phyloP scores from a whole-genome alignment of 2,113 vertebrate genomes.

The Elephas maximus region DNA sequence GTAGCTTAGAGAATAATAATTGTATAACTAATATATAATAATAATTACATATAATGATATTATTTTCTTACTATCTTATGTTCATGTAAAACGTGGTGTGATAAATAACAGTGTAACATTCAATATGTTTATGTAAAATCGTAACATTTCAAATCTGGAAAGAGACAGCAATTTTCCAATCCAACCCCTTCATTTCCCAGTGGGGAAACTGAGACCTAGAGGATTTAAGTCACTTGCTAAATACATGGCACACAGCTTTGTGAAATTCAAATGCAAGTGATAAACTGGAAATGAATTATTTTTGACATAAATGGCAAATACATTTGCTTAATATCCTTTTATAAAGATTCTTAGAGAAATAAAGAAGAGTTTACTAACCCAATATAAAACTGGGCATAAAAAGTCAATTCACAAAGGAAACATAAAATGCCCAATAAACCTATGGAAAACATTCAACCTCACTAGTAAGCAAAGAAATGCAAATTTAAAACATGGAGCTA shows the following conservation, averaged over 20 bases:
- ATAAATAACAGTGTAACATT: background rate
- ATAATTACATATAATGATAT: too few relatives aligned
- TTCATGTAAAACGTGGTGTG: background rate
- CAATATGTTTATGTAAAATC: background rate
- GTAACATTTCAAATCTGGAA: slow-evolving; percentile 38
- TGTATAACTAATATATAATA: background rate
- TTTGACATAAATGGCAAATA: background rate
- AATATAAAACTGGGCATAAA: background rate
- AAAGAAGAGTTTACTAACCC: background rate
- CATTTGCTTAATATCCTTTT: background rate
- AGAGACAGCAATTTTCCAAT: slow-evolving; percentile 20
- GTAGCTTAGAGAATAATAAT: background rate
- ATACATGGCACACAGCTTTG: background rate
- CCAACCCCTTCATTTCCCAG: background rate
- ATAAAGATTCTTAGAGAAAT: background rate
- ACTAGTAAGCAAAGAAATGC: background rate
- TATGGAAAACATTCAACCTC: background rate
- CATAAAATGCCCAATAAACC: background rate
- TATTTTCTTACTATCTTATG: background rate
- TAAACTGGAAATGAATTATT: background rate
- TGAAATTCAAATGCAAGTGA: slow-evolving; percentile 8
- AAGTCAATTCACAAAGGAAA: background rate
- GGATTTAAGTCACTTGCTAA: background rate
- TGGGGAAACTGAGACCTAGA: background rate
- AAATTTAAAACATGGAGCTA: background rate